Base-by-base conservation (phyloP, 2,888 invertebrate genomes). In the Acanthosepion lycidas region DNA sequence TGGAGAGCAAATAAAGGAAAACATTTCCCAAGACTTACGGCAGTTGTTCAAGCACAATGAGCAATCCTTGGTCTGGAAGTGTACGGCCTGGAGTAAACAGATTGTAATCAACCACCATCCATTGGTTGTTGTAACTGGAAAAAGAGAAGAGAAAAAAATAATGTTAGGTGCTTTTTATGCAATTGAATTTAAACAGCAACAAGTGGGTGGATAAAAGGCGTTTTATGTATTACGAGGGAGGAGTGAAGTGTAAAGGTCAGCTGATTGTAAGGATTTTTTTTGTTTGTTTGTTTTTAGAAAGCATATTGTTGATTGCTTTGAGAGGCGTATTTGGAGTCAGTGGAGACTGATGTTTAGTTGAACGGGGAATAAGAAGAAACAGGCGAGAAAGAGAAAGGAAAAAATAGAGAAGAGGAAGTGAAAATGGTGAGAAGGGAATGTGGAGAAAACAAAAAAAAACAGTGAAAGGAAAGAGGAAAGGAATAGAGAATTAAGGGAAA, bases 21-120 rank as follows among this genome's bases (percentile, higher is more conserved):
- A 78, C 33, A 4, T 78, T 78, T 78, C 5, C 15, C 78, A 78
- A 91, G 94, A 96, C 97, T 97, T 96, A 98, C 97, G 98, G 98
- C 95, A 98, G 97, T 96, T 99, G 99, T 97, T 99, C 99, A 6
- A 98, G 97, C 91, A 99, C 98, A 98, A 98, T 98, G 20, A 98
- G 97, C 59, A 98, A 97, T 9, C 98, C 98, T 1, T 96, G 96
- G 12, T 96, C 96, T 78, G 97, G 95, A n/a, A 97, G 96, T 94
- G 92, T 33, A 28, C 95, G 95, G 9, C 97, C 97, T 2, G 98
- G 98, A 91, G 96, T 97, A 97, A 98, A 98, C 96, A 98, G 98
- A 94, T 98, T 98, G 96, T 98, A 98, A 97, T 99, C 98, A 0
- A 99, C 98, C 12, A 98, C 98, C 96, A 99, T 98, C 99, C 99